phyloP scores from a whole-genome alignment of 2,888 invertebrate genomes.

The Mimumesa dahlbomi region DNA sequence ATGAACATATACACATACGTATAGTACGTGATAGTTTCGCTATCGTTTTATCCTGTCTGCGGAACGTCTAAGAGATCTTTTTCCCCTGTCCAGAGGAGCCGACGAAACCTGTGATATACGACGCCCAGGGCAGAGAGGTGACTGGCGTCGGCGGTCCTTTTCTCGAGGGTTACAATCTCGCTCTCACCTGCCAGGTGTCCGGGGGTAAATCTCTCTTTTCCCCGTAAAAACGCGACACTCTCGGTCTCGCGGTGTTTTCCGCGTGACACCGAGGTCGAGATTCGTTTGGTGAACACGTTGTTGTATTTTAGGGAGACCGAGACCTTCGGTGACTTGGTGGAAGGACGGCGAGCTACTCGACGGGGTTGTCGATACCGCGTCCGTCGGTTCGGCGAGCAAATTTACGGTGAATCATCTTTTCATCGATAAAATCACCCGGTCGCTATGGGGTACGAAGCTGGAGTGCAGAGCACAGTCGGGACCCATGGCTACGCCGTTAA shows the following conservation, averaged over 20 bases:
- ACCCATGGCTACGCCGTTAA: slow-evolving; percentile 85
- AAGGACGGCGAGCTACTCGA: slow-evolving; percentile 88
- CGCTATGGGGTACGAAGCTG: slow-evolving; percentile 87
- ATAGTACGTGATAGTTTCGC: not conserved
- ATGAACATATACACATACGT: no score
- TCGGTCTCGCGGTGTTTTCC: not conserved
- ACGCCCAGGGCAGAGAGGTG: slow-evolving; percentile 91
- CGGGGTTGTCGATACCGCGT: slow-evolving; percentile 85
- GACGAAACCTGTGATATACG: slow-evolving; percentile 90
- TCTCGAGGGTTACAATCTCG: slow-evolving; percentile 91
- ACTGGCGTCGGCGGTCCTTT: slow-evolving; percentile 91
- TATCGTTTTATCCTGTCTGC: not conserved
- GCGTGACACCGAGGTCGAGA: not conserved
- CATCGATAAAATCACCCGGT: slow-evolving; percentile 86
- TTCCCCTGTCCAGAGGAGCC: slow-evolving; percentile 86
- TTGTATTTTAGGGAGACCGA: slow-evolving; percentile 86
- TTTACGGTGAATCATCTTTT: slow-evolving; percentile 88
- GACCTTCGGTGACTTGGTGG: slow-evolving; percentile 92
- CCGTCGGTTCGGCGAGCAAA: slow-evolving; percentile 82
- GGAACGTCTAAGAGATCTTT: not conserved
- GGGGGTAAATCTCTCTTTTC: slow-evolving; percentile 94
- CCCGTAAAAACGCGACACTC: not conserved
- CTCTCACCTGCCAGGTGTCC: slow-evolving; percentile 91
- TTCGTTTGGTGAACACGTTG: not conserved
- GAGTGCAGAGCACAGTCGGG: slow-evolving; percentile 90